These are phyloP conservation scores for Serranochromis macrocephalus DNA, from an alignment of 2,113 vertebrate genomes.

Conservation along the genomic window DNA sequence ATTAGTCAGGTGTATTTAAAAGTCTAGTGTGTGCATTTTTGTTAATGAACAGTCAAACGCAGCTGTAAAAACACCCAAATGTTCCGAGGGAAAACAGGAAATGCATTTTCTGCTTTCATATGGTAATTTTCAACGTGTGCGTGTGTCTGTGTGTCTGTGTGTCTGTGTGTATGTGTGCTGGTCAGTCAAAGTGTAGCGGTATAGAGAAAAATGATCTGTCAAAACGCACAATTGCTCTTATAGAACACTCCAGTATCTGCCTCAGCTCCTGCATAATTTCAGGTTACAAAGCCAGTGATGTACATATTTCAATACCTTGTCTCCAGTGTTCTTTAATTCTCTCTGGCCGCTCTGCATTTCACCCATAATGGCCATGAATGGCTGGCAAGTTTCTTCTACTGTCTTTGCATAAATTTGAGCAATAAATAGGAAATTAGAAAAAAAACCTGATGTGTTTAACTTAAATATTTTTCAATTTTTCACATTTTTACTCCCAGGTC, in stretches of 20 bases:
- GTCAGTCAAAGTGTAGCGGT: background rate
- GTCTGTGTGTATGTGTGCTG: background rate
- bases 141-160: too few species aligned
- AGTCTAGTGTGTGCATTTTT: background rate
- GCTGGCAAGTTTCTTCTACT: background rate
- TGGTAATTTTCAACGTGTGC: background rate
- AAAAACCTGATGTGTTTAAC: background rate
- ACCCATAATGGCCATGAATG: background rate
- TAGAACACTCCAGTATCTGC: background rate
- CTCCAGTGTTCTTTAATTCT: background rate
- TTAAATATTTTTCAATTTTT: background rate
- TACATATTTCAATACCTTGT: background rate
- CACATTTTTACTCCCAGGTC: background rate
- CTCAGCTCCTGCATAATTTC: background rate
- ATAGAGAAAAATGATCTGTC: background rate
- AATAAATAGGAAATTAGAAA: background rate
- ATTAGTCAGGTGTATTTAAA: slow-evolving; percentile 10
- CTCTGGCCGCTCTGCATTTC: background rate
- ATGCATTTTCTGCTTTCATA: background rate
- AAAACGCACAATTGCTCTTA: background rate
- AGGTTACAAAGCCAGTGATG: background rate
- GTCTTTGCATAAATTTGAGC: background rate
- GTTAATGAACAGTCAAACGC: background rate
- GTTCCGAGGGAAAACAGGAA: background rate
- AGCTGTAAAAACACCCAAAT: background rate